Evolutionary conservation across 2,797 vertebrate species (phyloP).

Genomic region (Oreortyx pictus): DNA sequence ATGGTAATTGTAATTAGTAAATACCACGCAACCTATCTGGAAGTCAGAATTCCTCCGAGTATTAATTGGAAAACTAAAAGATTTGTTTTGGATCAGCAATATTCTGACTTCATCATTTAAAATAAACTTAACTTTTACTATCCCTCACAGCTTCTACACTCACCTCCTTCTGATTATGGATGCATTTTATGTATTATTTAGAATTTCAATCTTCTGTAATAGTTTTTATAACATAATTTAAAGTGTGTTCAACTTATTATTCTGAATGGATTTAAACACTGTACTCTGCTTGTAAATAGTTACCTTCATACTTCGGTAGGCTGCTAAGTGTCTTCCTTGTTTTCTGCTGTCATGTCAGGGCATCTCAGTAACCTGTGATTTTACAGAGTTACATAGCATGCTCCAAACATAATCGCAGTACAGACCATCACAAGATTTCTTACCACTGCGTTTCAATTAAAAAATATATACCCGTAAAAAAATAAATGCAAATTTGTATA

Average conservation of each 20-base stretch:
- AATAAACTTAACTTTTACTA: background rate
- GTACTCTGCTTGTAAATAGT: background rate
- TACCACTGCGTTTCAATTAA: background rate
- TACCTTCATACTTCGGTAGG: background rate
- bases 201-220: background rate
- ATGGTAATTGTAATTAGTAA: background rate
- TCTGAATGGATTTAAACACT: background rate
- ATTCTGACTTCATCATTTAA: background rate
- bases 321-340: background rate
- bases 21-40: background rate
- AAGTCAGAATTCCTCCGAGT: background rate
- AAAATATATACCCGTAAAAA: too few species aligned
- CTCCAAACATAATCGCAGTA: background rate
- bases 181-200: background rate
- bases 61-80: background rate
- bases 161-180: background rate
- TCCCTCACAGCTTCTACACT: background rate
- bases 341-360: background rate
- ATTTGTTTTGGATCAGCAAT: background rate
- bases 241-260: background rate
- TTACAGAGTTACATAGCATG: background rate
- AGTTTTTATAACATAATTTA: background rate
- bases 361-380: background rate
- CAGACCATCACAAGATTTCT: background rate
- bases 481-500: too few species aligned